These are phyloP conservation scores for Rhamphomyia laevipes DNA, from an alignment of 2,888 invertebrate species.

Conservation along the genomic window DNA sequence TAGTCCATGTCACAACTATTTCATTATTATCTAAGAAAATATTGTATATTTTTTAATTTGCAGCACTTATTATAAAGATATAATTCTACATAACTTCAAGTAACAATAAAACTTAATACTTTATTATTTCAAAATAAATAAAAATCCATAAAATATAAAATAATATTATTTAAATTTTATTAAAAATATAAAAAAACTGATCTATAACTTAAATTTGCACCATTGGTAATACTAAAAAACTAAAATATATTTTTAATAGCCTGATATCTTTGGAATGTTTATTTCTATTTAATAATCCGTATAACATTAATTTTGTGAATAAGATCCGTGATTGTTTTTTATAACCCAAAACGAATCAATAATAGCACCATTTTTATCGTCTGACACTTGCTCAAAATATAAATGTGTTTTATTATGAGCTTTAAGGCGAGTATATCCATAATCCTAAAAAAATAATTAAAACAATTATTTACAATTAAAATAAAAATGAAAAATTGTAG, in stretches of 20 bases:
- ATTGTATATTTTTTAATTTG: neutral
- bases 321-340: constrained; percentile 41
- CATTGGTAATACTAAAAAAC: too few relatives aligned
- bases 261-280: too few relatives aligned
- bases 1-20: constrained; percentile 75
- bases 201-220: too few relatives aligned
- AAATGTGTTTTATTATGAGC: constrained; percentile 75
- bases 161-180: too few relatives aligned
- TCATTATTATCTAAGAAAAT: constrained; percentile 41
- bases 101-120: too few relatives aligned
- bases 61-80: too few relatives aligned
- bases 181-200: too few relatives aligned
- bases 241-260: too few relatives aligned
- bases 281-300: too few relatives aligned
- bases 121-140: too few relatives aligned
- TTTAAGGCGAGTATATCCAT: constrained; percentile 81
- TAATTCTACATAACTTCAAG: too few relatives aligned
- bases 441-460: constrained; percentile 44
- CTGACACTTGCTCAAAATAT: constrained; percentile 78
- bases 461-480: neutral
- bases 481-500: neutral
- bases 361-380: constrained; percentile 53
- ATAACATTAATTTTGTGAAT: constrained; percentile 8
- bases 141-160: too few relatives aligned
- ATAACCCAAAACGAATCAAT: constrained; percentile 58